Base-by-base conservation (phyloP, 1,140 invertebrate species). In the Drosophila willistoni region DNA sequence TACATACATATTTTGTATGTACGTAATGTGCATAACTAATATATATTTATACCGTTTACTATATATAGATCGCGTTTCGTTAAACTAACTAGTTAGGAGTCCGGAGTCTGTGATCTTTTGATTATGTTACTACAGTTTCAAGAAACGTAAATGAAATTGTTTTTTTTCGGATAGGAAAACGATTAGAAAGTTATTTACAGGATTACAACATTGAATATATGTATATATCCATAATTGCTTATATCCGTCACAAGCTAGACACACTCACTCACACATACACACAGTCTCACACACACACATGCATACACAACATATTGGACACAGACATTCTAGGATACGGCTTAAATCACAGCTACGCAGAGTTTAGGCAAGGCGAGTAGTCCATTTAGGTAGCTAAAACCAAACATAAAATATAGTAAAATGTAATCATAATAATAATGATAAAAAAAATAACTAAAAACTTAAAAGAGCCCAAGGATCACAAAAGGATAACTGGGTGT, bases 281-380 rank as follows among this genome's bases (percentile, higher is more conserved):
- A 51, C 10, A 47, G 29, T 29, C 17, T 19, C 44, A 47, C 2
- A 7, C 44, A 7, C 44, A 47, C 14, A 7, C 42, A 19, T 17
- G 19, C 44, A 47, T 7, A 19, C 44, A 36, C 41, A 41, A 65
- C 56, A 51, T 36, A 82, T 68, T 22, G 19, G 44, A 51, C 25
- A 44, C 55, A 64, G 54, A 41, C 65, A 62, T 47, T 63, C 19
- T 54, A 22, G 64, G 33, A 60, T 65, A 61, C 72, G 75, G 65
- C 72, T 89, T 83, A 68, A 67, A 87, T 87, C 83, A 87, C 83
- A 87, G 83, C 83, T 87, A 87, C 70, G 83, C 79, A 87, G 73
- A 87, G 79, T 87, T 83, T 74, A 73, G 79, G 84, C 83, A 87
- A 87, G 82, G 83, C 82, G 82, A 86, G 75, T 86, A 57, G 68